Evolutionary conservation across 2,888 invertebrate species (phyloP).

Genomic region (Podotricha telesiphe): DNA sequence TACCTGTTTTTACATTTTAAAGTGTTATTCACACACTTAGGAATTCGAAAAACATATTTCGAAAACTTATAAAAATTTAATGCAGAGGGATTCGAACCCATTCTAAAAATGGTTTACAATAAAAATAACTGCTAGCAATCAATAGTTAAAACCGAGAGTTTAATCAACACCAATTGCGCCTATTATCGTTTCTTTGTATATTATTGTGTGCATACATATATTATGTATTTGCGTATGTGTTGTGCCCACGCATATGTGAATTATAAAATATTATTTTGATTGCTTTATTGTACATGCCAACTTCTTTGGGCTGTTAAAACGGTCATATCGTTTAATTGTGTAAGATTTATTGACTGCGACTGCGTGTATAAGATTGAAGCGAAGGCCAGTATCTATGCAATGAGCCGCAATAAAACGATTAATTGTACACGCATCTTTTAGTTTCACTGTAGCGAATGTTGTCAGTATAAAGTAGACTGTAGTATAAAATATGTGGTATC

Average conservation of each 20-base stretch:
- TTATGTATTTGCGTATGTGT: constrained; percentile 1
- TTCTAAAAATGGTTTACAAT: too few species aligned
- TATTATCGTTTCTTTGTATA: constrained; percentile 35
- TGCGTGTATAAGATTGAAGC: constrained; percentile 41
- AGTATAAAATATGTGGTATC: constrained; percentile 34
- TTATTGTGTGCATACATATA: constrained; percentile 28
- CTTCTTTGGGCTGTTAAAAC: constrained; percentile 45
- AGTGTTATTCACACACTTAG: too few species aligned
- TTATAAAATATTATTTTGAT: constrained; percentile 39
- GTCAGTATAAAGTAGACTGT: constrained; percentile 23
- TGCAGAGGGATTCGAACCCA: too few species aligned
- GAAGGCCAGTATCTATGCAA: constrained; percentile 45
- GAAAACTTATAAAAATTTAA: too few species aligned
- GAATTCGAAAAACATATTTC: too few species aligned
- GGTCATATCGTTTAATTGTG: constrained; percentile 42
- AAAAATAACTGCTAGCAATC: constrained; percentile 25
- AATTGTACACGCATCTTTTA: constrained; percentile 40
- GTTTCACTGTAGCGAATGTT: constrained; percentile 36
- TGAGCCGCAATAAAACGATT: constrained; percentile 39
- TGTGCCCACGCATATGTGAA: constrained; percentile 36
- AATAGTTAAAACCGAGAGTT: constrained; percentile 31
- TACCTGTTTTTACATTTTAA: too few species aligned
- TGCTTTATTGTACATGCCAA: constrained; percentile 44
- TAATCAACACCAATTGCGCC: constrained; percentile 38
- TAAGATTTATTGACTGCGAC: constrained; percentile 43